These are phyloP conservation scores for Lochmaea crataegi DNA, from an alignment of 2,888 invertebrate genomes.

Conservation along the genomic window DNA sequence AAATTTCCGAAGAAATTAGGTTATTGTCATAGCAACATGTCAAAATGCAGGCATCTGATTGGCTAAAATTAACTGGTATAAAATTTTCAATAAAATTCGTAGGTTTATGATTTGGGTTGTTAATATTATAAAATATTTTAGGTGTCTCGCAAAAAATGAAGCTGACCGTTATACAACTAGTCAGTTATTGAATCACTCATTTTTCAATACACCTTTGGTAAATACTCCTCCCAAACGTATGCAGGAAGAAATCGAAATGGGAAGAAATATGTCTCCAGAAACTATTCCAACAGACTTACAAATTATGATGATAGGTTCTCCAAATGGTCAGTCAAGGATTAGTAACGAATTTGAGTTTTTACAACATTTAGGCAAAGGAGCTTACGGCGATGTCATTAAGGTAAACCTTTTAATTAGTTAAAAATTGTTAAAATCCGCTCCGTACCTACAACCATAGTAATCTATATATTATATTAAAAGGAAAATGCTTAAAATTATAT, in stretches of 20 bases:
- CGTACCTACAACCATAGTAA: too few relatives aligned
- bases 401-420: too few relatives aligned
- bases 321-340: conserved; percentile 76
- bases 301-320: conserved; percentile 44
- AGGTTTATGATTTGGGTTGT: neutral
- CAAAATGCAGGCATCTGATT: too few relatives aligned
- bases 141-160: conserved; percentile 78
- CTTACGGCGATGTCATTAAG: conserved; percentile 96
- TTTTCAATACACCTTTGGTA: conserved; percentile 67
- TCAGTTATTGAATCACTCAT: conserved; percentile 81
- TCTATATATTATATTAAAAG: too few relatives aligned
- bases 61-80: too few relatives aligned
- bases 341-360: conserved; percentile 85
- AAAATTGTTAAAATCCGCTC: too few relatives aligned
- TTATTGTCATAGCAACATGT: too few relatives aligned
- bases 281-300: conserved; percentile 58
- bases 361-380: conserved; percentile 90
- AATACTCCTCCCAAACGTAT: conserved; percentile 63
- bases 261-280: conserved; percentile 53
- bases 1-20: too few relatives aligned
- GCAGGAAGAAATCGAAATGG: conserved; percentile 51
- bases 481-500: too few relatives aligned
- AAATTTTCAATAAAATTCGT: too few relatives aligned
- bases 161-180: conserved; percentile 79
- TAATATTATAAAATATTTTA: conserved; percentile 55